Base-by-base conservation (phyloP, 2,797 vertebrate species). In the Argentina silus region DNA sequence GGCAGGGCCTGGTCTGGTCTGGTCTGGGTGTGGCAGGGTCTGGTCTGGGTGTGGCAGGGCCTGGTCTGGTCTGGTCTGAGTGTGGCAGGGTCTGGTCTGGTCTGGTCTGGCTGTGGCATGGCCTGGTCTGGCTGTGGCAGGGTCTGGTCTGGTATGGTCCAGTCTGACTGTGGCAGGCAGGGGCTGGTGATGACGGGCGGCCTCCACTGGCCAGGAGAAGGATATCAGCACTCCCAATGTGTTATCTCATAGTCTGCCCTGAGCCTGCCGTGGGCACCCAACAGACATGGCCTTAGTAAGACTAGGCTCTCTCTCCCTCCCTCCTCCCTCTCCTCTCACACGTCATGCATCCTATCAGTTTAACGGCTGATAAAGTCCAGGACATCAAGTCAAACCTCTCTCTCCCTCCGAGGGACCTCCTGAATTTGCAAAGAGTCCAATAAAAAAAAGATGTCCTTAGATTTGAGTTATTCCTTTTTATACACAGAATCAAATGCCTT, bases 181-280 rank as follows among this genome's bases (percentile, higher is more conserved):
- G 23, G 21, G 21, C 19, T 27, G 11, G 9, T 21, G 17, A 27
- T 21, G 21, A 10, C 19, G 21, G 59, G 8, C 27, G 11, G 23
- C 11, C 17, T 11, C 8, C 10, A 23, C 0, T 23, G 9, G 59
- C 23, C 7, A 15, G 60, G 27, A 15, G 60, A 12, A 42, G 60
- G 36, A 14, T 23, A 62, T 36, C 14, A 15, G 23, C 59, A 56
- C 66, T 73, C 64, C 70, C 55, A 48, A 44, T 72, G 74, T 81
- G 75, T 66, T 78, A 61, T 56, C 57, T 78, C 71, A 78, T 69
- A 73, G 79, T 78, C 23, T 62, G 77, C 77, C 84, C 72, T 67
- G 23, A 66, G 81, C 72, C 70, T 56, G 75, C 78, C 27, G 36
- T 15, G 27, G 60, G 55, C 17, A 3, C 14, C 14, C 27, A 14